Base-by-base conservation (phyloP, 2,888 invertebrate species). In the Cryptocephalus primarius region DNA sequence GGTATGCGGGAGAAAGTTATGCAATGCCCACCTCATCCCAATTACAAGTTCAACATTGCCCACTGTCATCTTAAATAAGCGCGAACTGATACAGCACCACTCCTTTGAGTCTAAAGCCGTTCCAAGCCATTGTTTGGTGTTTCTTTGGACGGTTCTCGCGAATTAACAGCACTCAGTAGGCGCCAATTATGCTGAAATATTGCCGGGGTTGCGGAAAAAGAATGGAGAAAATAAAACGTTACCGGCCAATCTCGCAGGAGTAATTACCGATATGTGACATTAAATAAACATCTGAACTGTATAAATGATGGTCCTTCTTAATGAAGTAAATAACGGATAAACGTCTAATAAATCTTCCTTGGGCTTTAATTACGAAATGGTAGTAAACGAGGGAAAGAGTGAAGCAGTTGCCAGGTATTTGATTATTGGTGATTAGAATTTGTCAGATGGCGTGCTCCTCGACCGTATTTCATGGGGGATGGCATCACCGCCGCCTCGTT, bases 21-120 rank as follows among this genome's bases (percentile, higher is more conserved):
- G 59, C 60, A 59, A 60, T 58, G 60, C 60, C 60, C 58, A 57
- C 62, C 58, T 59, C 56, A 55, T 58, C 62, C 63, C 63, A 63
- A 63, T 63, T 63, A 63, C 62, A 63, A 61, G 60, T 56, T 57
- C 60, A 57, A 62, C 63, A 63, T 61, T 56, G 58, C 51, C 52
- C 56, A 54, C 55, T 61, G 62, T 60, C 62, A 54, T 59, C 59
- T 61, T 63, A 63, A 63, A 63, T 63, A 62, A 62, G 60, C 59
- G 57, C 53, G 51, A 52, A 50, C 57, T 54, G 59, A 58, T 57
- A 57, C 58, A 55, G 56, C 56, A 59, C 59, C 58, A 60, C 61
- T 58, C 61, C 59, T 56, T 53, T 41, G 22, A 22, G 22, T 22
- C 22, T 22, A 22, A 22, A 22, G 22, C 22, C 40, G 31, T 40